These are phyloP conservation scores for Pedionomus torquatus DNA, from an alignment of 2,113 vertebrate genomes.

Conservation along the genomic window DNA sequence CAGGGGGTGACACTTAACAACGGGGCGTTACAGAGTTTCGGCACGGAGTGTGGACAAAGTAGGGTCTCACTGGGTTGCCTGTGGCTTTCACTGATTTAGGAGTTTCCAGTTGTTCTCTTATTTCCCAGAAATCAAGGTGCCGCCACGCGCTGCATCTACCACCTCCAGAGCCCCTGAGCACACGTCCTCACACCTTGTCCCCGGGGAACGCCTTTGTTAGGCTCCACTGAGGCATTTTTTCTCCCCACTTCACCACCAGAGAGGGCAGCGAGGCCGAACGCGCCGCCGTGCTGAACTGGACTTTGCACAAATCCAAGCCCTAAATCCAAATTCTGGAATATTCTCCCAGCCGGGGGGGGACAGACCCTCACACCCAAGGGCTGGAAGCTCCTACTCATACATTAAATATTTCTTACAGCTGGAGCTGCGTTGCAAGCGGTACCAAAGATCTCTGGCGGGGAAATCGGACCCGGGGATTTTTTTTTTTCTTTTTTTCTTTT, in stretches of 20 bases:
- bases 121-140: not conserved
- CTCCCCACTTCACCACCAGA: accelerated
- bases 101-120: not conserved
- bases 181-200: accelerated
- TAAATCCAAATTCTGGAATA: accelerated
- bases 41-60: accelerated
- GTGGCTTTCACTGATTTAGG: not conserved
- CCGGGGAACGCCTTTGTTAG: accelerated
- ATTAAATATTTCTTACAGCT: not conserved
- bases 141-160: accelerated
- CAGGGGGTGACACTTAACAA: not conserved
- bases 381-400: accelerated
- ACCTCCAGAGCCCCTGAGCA: not conserved
- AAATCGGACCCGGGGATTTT: not conserved
- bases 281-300: accelerated
- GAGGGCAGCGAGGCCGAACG: accelerated
- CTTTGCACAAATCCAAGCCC: not conserved
- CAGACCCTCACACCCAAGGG: accelerated
- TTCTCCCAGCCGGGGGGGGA: too few species aligned
- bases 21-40: not conserved
- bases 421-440: accelerated
- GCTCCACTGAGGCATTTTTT: accelerated
- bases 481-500: too few species aligned
- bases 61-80: accelerated
- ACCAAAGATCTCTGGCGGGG: accelerated